Evolutionary conservation across 2,888 invertebrate species (phyloP).

Genomic region (Aporophyla nigra): DNA sequence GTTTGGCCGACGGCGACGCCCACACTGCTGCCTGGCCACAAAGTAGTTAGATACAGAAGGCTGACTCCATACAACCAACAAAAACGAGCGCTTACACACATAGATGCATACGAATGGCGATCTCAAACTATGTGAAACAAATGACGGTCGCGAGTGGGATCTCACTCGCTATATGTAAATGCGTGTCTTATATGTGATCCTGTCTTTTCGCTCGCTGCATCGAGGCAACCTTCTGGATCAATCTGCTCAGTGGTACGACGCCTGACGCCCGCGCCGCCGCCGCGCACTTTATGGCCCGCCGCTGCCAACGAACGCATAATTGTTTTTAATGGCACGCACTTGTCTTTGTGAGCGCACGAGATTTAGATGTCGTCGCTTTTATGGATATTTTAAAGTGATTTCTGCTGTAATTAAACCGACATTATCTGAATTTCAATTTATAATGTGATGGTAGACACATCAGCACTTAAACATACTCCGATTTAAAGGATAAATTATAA

Average conservation of each 20-base stretch:
- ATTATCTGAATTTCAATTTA: slow-evolving; percentile 2
- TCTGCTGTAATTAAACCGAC: slow-evolving; percentile 11
- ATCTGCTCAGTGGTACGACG: not conserved
- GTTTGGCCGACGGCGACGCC: slow-evolving; percentile 55
- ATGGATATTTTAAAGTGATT: slow-evolving; percentile 23
- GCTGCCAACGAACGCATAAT: slow-evolving; percentile 65
- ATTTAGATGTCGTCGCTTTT: slow-evolving; percentile 40
- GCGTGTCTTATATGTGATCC: not conserved
- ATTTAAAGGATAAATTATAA: not conserved
- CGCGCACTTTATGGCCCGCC: slow-evolving; percentile 56
- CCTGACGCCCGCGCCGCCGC: slow-evolving; percentile 25
- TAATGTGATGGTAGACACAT: slow-evolving; percentile 7
- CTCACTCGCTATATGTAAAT: not conserved
- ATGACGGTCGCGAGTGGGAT: not conserved
- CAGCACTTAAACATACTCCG: not conserved
- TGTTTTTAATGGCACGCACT: slow-evolving; percentile 66
- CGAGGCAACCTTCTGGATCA: not conserved
- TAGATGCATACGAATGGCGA: not conserved
- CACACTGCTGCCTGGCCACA: slow-evolving; percentile 4
- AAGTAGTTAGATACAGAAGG: not conserved
- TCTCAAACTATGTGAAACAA: not conserved
- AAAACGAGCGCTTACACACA: not conserved
- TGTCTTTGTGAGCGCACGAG: slow-evolving; percentile 47
- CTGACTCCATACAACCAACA: too few relatives aligned
- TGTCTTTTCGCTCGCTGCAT: not conserved